Evolutionary conservation across 2,797 vertebrate genomes (phyloP), one percentile per base, ranked within the genome.

Genomic region (Sebastes flavidus): DNA sequence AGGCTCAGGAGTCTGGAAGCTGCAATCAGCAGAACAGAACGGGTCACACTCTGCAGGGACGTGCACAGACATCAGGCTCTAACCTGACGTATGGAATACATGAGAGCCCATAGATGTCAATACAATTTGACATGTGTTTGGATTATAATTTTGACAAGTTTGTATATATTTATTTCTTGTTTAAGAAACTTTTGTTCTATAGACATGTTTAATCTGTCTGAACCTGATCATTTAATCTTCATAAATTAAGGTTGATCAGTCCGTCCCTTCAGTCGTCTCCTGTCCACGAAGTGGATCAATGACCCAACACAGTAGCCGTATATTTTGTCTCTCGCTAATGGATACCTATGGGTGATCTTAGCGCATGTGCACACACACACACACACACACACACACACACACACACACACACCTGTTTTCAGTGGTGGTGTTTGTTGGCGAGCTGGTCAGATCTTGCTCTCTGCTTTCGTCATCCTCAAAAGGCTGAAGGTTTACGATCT

Each of bases 401-500:
- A 56, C 29, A 24, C 14, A 7, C 36, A 18, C 52, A 36, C 65
- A 46, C 94, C 92, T 92, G 84, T 87, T 91, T 60, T 92, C 90
- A 9, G 87, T 89, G 70, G 90, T 86, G 36, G 84, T 89, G 20
- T 88, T 89, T 20, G 85, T 90, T 1, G 89, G 92, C 29, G 90
- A 88, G 61, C 93, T 89, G 25, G 91, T 92, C 56, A 91, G 93
- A 58, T 95, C 93, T 82, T 94, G 90, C 49, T 95, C 95, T 74
- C 78, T 30, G 88, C 88, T 91, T 77, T 94, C 90, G n/a, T 96
- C 95, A 65, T 96, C 85, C 92, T 92, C 80, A 24, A 91, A 88
- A 2, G 93, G 87, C 93, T 94, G 65, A 1, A 95, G 79, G 90
- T 95, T 94, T 79, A 96, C 95, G 63, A 96, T 96, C 92, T 95